Evolutionary conservation across 92 coral and sea anemone genomes (phyloP).

Genomic region (Umimayanthus kanabou): DNA sequence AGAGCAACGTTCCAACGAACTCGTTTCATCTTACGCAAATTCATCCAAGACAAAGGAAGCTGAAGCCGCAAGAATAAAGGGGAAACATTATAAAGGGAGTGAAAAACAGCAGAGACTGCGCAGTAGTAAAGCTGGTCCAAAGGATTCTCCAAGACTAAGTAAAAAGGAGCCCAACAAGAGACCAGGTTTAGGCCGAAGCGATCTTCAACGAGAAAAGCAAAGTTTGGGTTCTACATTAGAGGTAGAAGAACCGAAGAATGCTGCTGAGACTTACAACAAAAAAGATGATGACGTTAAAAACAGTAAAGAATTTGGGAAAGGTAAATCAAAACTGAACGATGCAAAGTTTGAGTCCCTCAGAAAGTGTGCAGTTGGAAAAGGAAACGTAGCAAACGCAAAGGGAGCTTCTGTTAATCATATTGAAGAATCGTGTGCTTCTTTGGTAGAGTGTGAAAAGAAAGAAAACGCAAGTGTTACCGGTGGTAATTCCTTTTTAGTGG

Average conservation of each 20-base stretch:
- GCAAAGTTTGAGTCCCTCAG: not conserved
- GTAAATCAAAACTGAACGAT: not conserved
- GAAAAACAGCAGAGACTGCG: not conserved
- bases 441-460: not conserved
- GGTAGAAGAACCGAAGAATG: not conserved
- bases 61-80: slow-evolving; percentile 5
- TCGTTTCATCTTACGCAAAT: not conserved
- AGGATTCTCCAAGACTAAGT: not conserved
- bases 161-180: not conserved
- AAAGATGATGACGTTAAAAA: not conserved
- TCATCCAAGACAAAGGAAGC: not conserved
- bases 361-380: not conserved
- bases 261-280: not conserved
- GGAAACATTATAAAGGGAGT: not conserved
- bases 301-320: not conserved
- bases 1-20: not conserved
- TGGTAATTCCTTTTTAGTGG: not conserved
- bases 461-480: not conserved
- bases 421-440: not conserved
- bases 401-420: not conserved
- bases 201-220: not conserved
- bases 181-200: not conserved
- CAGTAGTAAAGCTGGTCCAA: not conserved
- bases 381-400: not conserved
- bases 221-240: not conserved